Conservation (phyloP, 2,113 vertebrate genomes). For the Pollimyrus isidori region DNA sequence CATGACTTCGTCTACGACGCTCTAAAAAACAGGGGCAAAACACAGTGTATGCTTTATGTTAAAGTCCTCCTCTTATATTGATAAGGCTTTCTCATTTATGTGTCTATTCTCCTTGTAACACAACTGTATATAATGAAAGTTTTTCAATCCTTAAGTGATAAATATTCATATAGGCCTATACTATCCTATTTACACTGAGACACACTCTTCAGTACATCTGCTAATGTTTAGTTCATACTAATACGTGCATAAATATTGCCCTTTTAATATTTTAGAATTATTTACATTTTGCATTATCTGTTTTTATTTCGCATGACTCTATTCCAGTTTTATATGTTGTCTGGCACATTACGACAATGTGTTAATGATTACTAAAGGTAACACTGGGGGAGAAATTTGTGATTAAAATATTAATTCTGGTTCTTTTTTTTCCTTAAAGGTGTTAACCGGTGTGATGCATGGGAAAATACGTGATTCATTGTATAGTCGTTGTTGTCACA, state of each 20-base stretch:
- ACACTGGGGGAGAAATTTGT: background rate
- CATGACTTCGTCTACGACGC: constrained; percentile 70
- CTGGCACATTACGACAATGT: background rate
- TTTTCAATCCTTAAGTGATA: background rate
- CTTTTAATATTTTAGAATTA: background rate
- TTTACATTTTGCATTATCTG: background rate
- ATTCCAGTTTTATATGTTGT: background rate
- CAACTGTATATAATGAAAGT: background rate
- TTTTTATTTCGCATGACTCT: background rate
- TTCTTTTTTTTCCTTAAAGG: background rate
- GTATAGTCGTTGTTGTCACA: background rate
- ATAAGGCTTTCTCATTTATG: background rate
- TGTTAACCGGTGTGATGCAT: background rate
- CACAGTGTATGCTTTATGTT: constrained; percentile 11
- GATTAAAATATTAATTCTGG: background rate
- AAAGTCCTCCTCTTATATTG: background rate
- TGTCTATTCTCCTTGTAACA: background rate
- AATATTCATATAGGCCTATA: background rate
- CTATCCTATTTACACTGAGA: background rate
- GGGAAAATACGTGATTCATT: constrained; percentile 3
- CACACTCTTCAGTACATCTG: background rate
- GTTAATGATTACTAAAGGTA: background rate
- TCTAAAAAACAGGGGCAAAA: constrained; percentile 13
- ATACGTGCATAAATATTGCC: background rate
- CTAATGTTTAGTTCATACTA: background rate